These are phyloP conservation scores for Etheostoma cragini DNA, from an alignment of 2,113 vertebrate genomes.

Conservation along the genomic window DNA sequence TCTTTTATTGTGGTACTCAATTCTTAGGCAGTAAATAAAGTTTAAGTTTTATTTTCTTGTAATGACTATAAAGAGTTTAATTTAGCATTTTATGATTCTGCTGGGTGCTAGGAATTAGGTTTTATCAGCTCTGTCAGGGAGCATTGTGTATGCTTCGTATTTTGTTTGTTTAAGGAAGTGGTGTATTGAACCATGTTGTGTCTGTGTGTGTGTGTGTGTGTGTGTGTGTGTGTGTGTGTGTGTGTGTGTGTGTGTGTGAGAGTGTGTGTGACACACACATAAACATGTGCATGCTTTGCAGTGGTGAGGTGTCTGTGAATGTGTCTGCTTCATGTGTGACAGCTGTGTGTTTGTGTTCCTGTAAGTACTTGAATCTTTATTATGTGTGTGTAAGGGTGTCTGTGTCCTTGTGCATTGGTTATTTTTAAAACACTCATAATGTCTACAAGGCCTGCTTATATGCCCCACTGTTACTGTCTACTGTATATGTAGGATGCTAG, in stretches of 20 bases:
- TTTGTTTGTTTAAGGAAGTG: conserved; percentile 32
- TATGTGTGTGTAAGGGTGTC: neutral
- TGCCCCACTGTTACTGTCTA: neutral
- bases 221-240: neutral
- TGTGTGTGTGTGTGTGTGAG: conserved; percentile 14
- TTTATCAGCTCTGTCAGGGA: conserved; percentile 53
- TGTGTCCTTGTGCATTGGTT: neutral
- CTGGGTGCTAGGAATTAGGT: conserved; percentile 63
- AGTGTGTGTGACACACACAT: too few relatives aligned
- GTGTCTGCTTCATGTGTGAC: neutral
- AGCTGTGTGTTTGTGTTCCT: neutral
- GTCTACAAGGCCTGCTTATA: neutral
- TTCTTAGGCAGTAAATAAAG: conserved; percentile 40
- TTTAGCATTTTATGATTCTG: conserved; percentile 66
- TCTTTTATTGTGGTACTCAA: conserved; percentile 49
- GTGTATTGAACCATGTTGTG: neutral
- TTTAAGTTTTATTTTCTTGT: conserved; percentile 50
- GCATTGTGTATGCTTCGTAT: neutral
- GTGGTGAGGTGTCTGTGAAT: neutral
- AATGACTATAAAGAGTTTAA: conserved; percentile 65
- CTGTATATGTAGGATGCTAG: neutral
- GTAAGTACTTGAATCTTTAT: neutral
- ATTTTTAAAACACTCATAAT: conserved; percentile 10
- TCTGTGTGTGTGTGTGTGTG: neutral
- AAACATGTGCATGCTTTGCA: neutral